Base-by-base conservation (phyloP, 2,888 invertebrate genomes). In the Poecilus cupreus region DNA sequence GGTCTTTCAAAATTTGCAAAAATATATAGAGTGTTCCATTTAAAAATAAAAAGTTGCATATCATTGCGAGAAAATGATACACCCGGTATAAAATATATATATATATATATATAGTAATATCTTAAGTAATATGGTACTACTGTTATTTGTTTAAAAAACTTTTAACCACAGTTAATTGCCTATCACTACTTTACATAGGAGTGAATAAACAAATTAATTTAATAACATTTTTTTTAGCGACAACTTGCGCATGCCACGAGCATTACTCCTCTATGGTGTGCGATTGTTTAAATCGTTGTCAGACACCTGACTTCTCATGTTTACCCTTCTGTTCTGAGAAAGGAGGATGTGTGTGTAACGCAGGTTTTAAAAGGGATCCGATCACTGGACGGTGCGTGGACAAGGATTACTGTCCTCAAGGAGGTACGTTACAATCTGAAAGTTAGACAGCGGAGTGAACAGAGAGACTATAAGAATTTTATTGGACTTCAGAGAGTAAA, bases 351-450 rank as follows among this genome's bases (percentile, higher is more conserved):
- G 18, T 37, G 0, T 76, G 76, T 20, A 37, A 76, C 16, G 3
- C 4, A 0, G 76, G 76, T 0, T 76, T 13, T 24, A 26, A 20
- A 26, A 18, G 18, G 6, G 76, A 76, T 57, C 51, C 57, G 16
- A 76, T 54, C 32, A 76, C 57, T 11, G 32, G 32, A 18, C 20
- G 10, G 11, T 76, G 76, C 20, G 24, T 76, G n/a, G 26, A n/a
- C 11, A 11, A 3, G 2, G 57, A 37, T 4, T 54, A 22, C 11
- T 76, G 76, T 18, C 37, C 76, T 20, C 39, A 10, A 32, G 24
- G 20, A 37, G 26, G 75, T 75, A 49, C 2, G 26, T 75, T 6
- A 4, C 13, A n/a, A n/a, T n/a, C n/a, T n/a, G n/a, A n/a, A n/a
- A n/a, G n/a, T n/a, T n/a, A n/a, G n/a, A n/a, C n/a, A n/a, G n/a